A percentile compares a stretch with the other conserved stretches of the same genome.
Evolutionary conservation across 2,113 vertebrate species (phyloP).

Genomic region (Gallinago paraguaiae): DNA sequence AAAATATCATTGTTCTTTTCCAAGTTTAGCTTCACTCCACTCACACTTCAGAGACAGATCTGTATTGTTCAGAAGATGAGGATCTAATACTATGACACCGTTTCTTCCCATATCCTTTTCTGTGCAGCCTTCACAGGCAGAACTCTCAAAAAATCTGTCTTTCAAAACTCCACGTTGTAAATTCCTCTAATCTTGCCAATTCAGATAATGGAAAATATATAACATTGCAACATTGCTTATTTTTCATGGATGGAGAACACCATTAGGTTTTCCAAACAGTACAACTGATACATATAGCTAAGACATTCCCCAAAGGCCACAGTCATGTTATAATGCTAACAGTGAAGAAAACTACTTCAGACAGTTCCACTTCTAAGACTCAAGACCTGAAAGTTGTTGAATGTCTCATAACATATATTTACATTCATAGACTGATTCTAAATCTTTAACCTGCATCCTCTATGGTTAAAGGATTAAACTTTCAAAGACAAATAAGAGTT

Average conservation of each 20-base stretch:
- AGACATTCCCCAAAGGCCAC: neutral
- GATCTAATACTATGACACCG: neutral
- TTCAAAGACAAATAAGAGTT: neutral
- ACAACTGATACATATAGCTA: accelerated
- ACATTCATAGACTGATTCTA: neutral
- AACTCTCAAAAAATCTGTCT: neutral
- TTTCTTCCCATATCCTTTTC: neutral
- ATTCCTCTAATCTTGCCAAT: neutral
- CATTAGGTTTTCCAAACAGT: neutral
- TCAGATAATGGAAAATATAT: neutral
- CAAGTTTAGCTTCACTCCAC: neutral
- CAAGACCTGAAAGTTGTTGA: neutral
- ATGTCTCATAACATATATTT: neutral
- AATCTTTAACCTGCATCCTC: neutral
- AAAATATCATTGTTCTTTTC: neutral
- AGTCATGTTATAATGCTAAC: neutral
- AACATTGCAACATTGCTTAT: neutral
- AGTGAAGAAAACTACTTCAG: neutral
- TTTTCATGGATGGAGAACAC: neutral
- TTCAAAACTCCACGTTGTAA: neutral
- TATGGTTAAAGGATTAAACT: neutral
- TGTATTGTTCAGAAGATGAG: neutral
- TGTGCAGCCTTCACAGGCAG: neutral
- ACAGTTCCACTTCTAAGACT: neutral
- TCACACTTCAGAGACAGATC: neutral